Evolutionary conservation across 37 sponge, comb jelly and placozoan genomes (phyloP), one percentile per base, ranked within the genome.

Genomic region (Cliona cf. orientalis): DNA sequence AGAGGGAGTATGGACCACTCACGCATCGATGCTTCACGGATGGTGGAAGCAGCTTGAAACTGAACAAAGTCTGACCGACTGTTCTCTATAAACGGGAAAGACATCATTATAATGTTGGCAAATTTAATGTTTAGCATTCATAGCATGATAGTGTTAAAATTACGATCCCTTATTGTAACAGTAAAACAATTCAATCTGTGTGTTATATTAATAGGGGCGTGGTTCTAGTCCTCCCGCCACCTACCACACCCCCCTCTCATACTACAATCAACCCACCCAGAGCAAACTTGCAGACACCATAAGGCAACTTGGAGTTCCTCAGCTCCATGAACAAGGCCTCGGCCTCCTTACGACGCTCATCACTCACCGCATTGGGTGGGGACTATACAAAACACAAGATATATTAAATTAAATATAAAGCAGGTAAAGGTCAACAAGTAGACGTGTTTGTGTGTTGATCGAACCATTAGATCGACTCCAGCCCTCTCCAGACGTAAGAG

Each of bases 11-110:
- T 28, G 36, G 32, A 5, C 95, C 95, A 94, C 64, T 94, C 95
- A 60, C 85, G 55, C 28, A 90, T 17, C 0, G 87, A 11, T 0
- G 92, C 88, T 23, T 86, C 90, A 65, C 59, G 87, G 5, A 94
- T 61, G 37, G 92, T 81, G 7, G 81, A 86, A 46, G 71, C 84
- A 55, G 90, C 91, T 44, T 91, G 80, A 57, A 91, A 94, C 23
- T 67, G 80, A 2, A 91, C 88, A 43, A 72, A 94, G 42, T 82
- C 85, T 21, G 68, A 81, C 35, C 66, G 45, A 41, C 79, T 70
- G 72, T 79, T 37, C 58, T 88, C 89, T 87, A 69, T 0, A 34
- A 29, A 3, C 0, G 49, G 33, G 12, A 36, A 60, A 65, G 67
- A 43, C 6, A n/a, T n/a, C n/a, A n/a, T n/a, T n/a, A n/a, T n/a